Conservation (phyloP, 2,888 invertebrate species). For the Magallana nippona region DNA sequence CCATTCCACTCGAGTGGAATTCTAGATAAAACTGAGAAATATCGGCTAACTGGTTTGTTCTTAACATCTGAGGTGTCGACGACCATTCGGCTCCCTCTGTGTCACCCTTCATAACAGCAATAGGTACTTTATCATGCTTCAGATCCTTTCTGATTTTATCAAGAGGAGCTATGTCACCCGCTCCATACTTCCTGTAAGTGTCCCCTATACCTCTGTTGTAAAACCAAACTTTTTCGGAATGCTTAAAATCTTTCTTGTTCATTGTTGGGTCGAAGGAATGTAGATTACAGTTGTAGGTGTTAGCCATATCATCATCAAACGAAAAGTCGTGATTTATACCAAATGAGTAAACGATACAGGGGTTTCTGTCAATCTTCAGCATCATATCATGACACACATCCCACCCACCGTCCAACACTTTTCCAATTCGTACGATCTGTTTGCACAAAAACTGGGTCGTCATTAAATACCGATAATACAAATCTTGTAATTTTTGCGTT, state of each 20-base stretch:
- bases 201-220: conserved; percentile 22
- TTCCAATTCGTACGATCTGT: conserved; percentile 7
- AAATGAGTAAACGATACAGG: conserved; percentile 1
- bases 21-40: conserved; percentile 12
- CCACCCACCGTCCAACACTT: background rate
- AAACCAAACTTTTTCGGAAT: conserved; percentile 4
- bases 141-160: conserved; percentile 15
- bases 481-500: background rate
- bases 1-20: background rate
- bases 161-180: conserved; percentile 6
- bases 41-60: background rate
- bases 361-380: background rate
- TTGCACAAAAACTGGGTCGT: background rate
- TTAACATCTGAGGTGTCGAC: conserved; percentile 12
- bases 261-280: conserved; percentile 5
- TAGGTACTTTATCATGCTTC: background rate
- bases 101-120: background rate
- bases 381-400: conserved; percentile 13
- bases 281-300: background rate
- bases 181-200: background rate
- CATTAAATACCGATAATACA: background rate
- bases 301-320: conserved; percentile 6
- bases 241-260: background rate
- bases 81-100: conserved; percentile 14
- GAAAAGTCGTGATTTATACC: conserved; percentile 16